These are phyloP conservation scores for Neodiprion fabricii DNA, from an alignment of 1,140 invertebrate species.

Conservation along the genomic window DNA sequence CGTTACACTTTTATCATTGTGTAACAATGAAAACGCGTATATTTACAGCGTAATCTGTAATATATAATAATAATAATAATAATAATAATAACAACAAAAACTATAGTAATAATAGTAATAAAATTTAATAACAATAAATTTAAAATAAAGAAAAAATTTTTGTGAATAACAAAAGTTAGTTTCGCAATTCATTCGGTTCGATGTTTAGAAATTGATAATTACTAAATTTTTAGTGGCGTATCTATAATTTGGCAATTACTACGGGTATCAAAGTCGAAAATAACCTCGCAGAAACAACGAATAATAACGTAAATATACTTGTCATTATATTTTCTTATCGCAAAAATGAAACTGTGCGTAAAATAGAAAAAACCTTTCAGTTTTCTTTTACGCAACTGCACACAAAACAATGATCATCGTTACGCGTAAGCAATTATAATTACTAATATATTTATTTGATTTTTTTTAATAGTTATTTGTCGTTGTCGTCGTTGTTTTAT, in stretches of 20 bases:
- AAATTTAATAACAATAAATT: no score
- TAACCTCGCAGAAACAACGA: background rate
- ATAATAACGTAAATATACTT: conserved; percentile 1
- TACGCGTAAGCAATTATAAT: conserved; percentile 8
- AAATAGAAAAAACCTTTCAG: background rate
- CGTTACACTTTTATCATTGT: no score
- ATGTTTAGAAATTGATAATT: conserved; percentile 2
- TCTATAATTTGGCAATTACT: conserved; percentile 5
- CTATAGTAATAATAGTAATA: no score
- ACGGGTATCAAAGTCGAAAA: background rate
- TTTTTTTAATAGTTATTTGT: background rate
- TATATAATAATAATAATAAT: no score
- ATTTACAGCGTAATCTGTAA: no score
- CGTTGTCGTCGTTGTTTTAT: background rate
- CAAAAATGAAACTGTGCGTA: background rate
- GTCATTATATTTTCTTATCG: background rate
- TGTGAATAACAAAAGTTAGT: background rate
- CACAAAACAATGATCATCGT: background rate
- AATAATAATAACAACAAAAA: no score
- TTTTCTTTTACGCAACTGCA: background rate
- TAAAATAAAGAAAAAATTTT: conserved; percentile 19
- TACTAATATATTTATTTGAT: background rate
- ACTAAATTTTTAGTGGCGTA: conserved; percentile 10
- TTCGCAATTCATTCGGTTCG: background rate
- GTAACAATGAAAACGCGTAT: no score